Base-by-base conservation (phyloP, 2,797 vertebrate genomes). In the Acrossocheilus wenchowensis region DNA sequence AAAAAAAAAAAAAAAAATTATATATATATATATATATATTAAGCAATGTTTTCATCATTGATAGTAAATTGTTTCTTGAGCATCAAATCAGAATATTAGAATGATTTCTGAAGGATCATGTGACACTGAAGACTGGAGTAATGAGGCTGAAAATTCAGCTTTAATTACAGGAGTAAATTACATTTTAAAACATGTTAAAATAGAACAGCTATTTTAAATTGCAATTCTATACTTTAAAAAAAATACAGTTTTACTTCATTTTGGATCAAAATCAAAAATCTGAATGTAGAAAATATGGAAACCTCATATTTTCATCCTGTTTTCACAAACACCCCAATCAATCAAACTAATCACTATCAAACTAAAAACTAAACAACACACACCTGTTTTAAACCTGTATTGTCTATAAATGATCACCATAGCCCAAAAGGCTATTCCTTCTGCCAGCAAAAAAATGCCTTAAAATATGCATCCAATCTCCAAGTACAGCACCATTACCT, bases 401-500 rank as follows among this genome's bases (percentile, higher is more conserved):
- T 5, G 5, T 48, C 8, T 11, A 14, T 23, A 77, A 52, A 52
- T 54, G 30, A 54, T 77, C 45, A 21, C 17, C 48, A 54, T 11
- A 23, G 0, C 30, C 30, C 74, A 77, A 14, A 34, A 54, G 14
- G 3, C 12, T 41, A 26, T 48, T 6, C n/a, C 11, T 77, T 14
- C 19, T 23, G 36, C 12, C 11, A 4, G 5, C 3, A 39, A 4
- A 39, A 54, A 1, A 77, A 78, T 7, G 26, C 3, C 9, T 43
- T 78, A 60, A 78, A 78, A 60, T 41, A 19, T 60, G 12, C 36
- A 78, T 39, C 12, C 41, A 39, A 60, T 41, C 54, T 43, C 23
- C 12, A n/a, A 78, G 21, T 39, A 26, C 36, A 62, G 23, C 54
- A 34, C 15, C 75, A 79, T 79, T 79, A 82, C 15, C 19, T 78